Evolutionary conservation across 2,113 vertebrate genomes (phyloP).

Genomic region (Pelmatolapia mariae): DNA sequence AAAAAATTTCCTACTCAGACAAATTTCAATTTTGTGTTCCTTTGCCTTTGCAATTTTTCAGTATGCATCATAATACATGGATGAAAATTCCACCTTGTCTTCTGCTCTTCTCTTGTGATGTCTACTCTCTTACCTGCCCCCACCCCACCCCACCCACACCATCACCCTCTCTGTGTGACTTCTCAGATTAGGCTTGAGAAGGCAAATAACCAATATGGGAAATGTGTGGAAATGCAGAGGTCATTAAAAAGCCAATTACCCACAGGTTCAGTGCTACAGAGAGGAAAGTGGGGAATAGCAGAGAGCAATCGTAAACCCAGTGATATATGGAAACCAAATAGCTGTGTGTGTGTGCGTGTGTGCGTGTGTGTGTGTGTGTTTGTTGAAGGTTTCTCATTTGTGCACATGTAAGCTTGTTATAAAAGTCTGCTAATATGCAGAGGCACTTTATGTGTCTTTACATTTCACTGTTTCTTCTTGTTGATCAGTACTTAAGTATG

Average conservation of each 20-base stretch:
- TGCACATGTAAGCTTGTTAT: neutral
- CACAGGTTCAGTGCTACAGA: conserved; percentile 61
- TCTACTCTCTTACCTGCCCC: neutral
- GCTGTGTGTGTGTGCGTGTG: neutral
- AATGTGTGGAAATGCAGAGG: conserved; percentile 68
- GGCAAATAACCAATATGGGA: conserved; percentile 40
- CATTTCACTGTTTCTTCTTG: neutral
- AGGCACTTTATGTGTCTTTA: neutral
- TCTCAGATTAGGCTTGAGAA: conserved; percentile 49
- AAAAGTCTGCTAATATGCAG: neutral
- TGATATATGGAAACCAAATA: neutral
- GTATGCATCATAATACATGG: neutral
- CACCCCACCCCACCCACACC: neutral
- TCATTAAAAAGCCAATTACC: conserved; percentile 88
- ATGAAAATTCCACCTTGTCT: neutral
- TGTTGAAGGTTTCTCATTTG: neutral
- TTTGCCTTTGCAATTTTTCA: neutral
- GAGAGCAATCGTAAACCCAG: conserved; percentile 59
- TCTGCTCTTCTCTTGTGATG: neutral
- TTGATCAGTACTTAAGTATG: neutral
- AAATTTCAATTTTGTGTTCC: neutral
- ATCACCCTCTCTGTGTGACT: neutral
- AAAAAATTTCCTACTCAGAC: neutral
- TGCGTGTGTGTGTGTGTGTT: rapidly evolving
- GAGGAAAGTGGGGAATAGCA: conserved; percentile 68